phyloP scores from a whole-genome alignment of 92 coral and sea anemone genomes.

The Phymanthus crucifer region DNA sequence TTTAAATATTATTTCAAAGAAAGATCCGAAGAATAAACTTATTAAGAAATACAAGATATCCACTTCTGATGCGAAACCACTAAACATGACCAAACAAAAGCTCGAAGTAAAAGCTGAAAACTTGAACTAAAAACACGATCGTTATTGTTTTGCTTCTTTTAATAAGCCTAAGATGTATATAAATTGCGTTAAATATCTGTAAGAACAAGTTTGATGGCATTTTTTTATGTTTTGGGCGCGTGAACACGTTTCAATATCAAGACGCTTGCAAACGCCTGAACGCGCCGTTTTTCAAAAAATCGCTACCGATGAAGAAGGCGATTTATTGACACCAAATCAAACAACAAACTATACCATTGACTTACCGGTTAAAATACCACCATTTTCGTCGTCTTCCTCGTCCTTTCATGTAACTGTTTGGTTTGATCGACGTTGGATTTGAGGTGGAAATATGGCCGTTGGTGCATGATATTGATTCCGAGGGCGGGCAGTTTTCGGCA shows the following conservation, averaged over 20 bases:
- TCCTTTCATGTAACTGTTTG: conserved; percentile 56
- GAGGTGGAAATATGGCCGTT: not conserved
- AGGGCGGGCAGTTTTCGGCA: conserved; percentile 41
- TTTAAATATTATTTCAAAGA: not conserved
- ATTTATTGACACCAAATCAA: not conserved
- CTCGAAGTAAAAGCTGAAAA: not conserved
- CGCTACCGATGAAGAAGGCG: not conserved
- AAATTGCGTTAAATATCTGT: not conserved
- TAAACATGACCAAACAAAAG: not conserved
- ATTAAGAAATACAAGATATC: not conserved
- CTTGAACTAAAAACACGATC: not conserved
- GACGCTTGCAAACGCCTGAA: not conserved
- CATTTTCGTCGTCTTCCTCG: conserved; percentile 69
- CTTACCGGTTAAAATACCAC: conserved; percentile 85
- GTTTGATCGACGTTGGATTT: conserved; percentile 43
- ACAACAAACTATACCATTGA: conserved; percentile 6
- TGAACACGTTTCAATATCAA: not conserved
- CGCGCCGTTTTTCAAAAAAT: conserved; percentile 5
- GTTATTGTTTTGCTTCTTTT: not conserved
- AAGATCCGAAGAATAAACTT: not conserved
- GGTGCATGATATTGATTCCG: conserved; percentile 17
- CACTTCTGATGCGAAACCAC: not conserved
- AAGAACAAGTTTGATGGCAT: not conserved
- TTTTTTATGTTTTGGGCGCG: not conserved
- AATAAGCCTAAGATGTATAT: not conserved